Base-by-base conservation (phyloP, 1,140 invertebrate species). In the Leptinotarsa lineolata region DNA sequence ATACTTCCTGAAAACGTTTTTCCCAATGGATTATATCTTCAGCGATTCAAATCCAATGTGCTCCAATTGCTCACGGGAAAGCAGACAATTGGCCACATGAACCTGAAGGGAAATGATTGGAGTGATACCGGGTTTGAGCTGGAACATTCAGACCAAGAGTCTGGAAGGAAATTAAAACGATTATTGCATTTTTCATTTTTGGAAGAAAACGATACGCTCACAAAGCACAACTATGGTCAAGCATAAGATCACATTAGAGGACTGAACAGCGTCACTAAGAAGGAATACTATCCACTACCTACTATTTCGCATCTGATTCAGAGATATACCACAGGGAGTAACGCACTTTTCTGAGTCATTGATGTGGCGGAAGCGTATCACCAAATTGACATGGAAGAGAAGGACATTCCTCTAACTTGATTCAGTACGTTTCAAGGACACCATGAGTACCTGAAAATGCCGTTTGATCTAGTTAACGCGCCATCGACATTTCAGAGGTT, bases 401-500 rank as follows among this genome's bases (percentile, higher is more conserved):
- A 48, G 6, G 20, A 20, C 3, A 69, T 72, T 5, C 64, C 39
- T n/a, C 4, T 30, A 70, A 72, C 72, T 3, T 65, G 16, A 13
- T 72, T 72, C 59, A 70, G 21, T 60, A 45, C 24, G n/a, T n/a
- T 30, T 24, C 18, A 68, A 21, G 72, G 72, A 11, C 72, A 72
- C 45, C 70, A 68, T 58, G 72, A 72, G 24, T 72, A 68, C 21
- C 15, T 58, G 12, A 20, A 45, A 39, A 72, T 48, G 63, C 72
- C 72, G n/a, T 72, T 72, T 59, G 72, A 30, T 39, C 54, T 72
- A 70, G 18, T 15, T 2, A 72, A 72, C 21, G 39, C 72, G 22
- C 60, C 72, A 2, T 39, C 22, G 3, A 73, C 44, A 3, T 73
- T 73, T 20, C 65, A 73, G 66, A 16, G 72, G 15, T 73, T 48